Percentiles rank a stretch among this genome's conserved stretches.
Conservation (phyloP, 2,888 invertebrate species). For the Cotesia congregata region DNA sequence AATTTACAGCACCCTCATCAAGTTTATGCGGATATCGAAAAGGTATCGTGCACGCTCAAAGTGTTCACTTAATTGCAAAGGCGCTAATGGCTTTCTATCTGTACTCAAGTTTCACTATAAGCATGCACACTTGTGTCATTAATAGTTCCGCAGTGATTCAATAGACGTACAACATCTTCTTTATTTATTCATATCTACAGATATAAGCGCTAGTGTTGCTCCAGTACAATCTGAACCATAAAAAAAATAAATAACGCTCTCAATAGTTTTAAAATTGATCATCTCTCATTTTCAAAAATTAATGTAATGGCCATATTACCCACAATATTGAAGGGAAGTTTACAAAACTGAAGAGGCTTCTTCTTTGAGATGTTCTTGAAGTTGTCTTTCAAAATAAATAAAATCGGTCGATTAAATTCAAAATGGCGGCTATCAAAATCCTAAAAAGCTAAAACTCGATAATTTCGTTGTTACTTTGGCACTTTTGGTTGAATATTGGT, state of each 20-base stretch:
- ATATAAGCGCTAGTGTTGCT: too few relatives aligned
- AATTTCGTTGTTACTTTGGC: too few relatives aligned
- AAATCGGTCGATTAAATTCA: too few relatives aligned
- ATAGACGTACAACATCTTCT: conserved; percentile 13
- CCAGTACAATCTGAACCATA: conserved; percentile 50
- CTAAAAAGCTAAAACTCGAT: too few relatives aligned
- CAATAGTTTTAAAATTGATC: too few relatives aligned
- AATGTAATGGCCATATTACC: too few relatives aligned
- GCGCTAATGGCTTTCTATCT: conserved; percentile 58
- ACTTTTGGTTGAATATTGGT: too few relatives aligned
- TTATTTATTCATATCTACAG: not conserved
- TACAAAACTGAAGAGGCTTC: not conserved
- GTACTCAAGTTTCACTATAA: conserved; percentile 37
- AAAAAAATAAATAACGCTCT: too few relatives aligned
- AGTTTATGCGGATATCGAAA: conserved; percentile 44
- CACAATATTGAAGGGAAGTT: too few relatives aligned
- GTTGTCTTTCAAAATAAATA: too few relatives aligned
- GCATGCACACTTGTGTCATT: conserved; percentile 46
- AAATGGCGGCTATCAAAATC: too few relatives aligned
- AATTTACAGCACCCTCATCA: conserved; percentile 23
- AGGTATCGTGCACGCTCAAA: conserved; percentile 50
- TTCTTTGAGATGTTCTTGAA: conserved; percentile 25
- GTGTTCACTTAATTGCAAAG: conserved; percentile 62
- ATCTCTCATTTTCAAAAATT: too few relatives aligned
- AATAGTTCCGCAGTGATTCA: conserved; percentile 47